Percentiles rank a stretch among this genome's conserved stretches.
Conservation (phyloP, 2,797 vertebrate genomes). For the Triplophysa bombifrons region DNA sequence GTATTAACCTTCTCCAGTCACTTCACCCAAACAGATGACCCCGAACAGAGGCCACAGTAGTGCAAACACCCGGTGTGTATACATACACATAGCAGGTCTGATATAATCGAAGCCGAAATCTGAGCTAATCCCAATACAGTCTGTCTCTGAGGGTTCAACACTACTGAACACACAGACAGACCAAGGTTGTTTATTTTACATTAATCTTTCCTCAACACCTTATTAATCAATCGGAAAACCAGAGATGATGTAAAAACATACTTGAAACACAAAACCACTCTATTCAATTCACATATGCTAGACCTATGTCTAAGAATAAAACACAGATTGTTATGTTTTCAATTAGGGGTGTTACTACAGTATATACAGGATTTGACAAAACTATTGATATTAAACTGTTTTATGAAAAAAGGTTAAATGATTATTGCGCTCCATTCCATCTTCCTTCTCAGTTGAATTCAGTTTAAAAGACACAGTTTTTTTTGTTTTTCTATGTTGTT, state of each 20-base stretch:
- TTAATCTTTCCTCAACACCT: slow-evolving; percentile 27
- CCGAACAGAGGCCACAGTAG: not conserved
- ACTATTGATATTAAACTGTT: too few species aligned
- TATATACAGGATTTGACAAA: too few species aligned
- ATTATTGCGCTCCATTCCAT: too few species aligned
- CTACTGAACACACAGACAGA: slow-evolving; percentile 28
- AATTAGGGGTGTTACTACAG: too few species aligned
- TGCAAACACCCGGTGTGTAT: slow-evolving; percentile 35
- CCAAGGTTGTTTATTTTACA: slow-evolving; percentile 17
- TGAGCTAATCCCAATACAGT: slow-evolving; percentile 56
- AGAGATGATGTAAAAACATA: slow-evolving; percentile 32
- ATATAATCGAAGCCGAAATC: slow-evolving; percentile 54
- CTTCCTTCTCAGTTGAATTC: too few species aligned
- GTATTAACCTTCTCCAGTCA: not conserved
- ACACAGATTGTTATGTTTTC: not conserved
- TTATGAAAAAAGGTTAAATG: too few species aligned
- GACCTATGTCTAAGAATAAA: not conserved
- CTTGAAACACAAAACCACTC: not conserved
- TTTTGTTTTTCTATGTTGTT: too few species aligned
- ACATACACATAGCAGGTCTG: slow-evolving; percentile 50
- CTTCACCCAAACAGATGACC: not conserved
- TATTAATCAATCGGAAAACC: slow-evolving; percentile 22
- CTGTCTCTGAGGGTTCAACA: slow-evolving; percentile 53
- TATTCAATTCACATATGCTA: not conserved
- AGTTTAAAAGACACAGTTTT: too few species aligned